Percentiles rank a stretch among this genome's conserved stretches.
These are phyloP conservation scores for Corapipo altera DNA, from an alignment of 2,113 vertebrate species.

Conservation along the genomic window DNA sequence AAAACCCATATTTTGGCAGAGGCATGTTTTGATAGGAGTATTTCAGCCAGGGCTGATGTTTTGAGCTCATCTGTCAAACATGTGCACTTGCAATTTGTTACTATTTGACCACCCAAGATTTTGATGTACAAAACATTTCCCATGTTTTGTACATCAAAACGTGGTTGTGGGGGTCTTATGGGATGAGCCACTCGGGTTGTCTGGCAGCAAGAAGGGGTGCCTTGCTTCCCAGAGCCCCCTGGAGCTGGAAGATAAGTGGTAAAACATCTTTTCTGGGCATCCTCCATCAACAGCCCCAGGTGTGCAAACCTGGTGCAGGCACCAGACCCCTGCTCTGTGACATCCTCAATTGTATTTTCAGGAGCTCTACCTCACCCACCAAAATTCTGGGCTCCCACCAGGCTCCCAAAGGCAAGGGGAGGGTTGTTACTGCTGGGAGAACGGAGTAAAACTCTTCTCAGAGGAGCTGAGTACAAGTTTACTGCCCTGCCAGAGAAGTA, in stretches of 20 bases:
- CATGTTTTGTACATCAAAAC: neutral
- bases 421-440: neutral
- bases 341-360: fast-evolving
- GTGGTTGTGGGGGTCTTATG: fast-evolving
- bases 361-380: neutral
- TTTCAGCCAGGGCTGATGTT: neutral
- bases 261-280: neutral
- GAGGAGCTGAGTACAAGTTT: neutral
- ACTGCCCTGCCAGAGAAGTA: neutral
- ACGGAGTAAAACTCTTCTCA: neutral
- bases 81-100: fast-evolving
- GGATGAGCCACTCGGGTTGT: neutral
- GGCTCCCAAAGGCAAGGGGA: neutral
- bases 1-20: neutral
- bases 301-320: neutral
- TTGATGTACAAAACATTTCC: neutral
- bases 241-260: neutral
- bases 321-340: neutral
- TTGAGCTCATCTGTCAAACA: neutral
- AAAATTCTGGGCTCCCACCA: neutral
- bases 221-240: neutral
- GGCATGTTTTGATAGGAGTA: neutral
- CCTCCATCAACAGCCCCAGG: neutral
- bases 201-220: neutral
- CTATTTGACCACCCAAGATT: neutral